phyloP scores from a whole-genome alignment of 2,888 invertebrate species.

The Drepana falcataria region DNA sequence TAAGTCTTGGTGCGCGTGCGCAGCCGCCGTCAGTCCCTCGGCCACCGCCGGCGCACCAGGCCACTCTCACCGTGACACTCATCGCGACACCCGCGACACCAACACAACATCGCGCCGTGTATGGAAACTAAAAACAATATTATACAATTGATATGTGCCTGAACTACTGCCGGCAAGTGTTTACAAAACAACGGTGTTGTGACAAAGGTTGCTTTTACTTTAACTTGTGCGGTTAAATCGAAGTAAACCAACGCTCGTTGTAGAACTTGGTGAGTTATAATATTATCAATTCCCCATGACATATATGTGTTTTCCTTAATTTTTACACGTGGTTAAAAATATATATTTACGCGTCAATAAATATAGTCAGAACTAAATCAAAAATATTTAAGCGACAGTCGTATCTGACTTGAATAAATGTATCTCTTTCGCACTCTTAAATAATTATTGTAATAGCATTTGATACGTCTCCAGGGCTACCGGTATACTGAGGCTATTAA shows the following conservation, averaged over 20 bases:
- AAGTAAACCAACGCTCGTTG: conserved; percentile 12
- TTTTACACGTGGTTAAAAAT: neutral
- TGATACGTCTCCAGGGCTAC: neutral
- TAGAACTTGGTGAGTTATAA: conserved; percentile 13
- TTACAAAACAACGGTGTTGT: conserved; percentile 58
- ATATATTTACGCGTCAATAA: neutral
- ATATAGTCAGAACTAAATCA: neutral
- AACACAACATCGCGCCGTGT: conserved; percentile 26
- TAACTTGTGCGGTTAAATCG: conserved; percentile 37
- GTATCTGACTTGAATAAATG: too few species aligned
- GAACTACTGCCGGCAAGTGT: conserved; percentile 44
- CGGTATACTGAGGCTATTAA: conserved; percentile 13
- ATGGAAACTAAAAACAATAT: conserved; percentile 46
- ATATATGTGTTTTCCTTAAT: too few species aligned
- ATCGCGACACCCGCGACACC: conserved; percentile 18
- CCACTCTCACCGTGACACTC: conserved; percentile 17
- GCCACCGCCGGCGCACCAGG: conserved; percentile 54
- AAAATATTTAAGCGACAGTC: too few species aligned
- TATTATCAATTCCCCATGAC: neutral
- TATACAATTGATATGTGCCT: conserved; percentile 53
- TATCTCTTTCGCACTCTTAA: too few species aligned
- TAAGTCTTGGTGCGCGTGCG: conserved; percentile 54
- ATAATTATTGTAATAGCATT: too few species aligned
- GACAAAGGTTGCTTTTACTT: conserved; percentile 45
- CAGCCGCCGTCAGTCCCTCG: conserved; percentile 49